phyloP scores from a whole-genome alignment of 2,888 invertebrate genomes.

The Leptopterna dolabrata region DNA sequence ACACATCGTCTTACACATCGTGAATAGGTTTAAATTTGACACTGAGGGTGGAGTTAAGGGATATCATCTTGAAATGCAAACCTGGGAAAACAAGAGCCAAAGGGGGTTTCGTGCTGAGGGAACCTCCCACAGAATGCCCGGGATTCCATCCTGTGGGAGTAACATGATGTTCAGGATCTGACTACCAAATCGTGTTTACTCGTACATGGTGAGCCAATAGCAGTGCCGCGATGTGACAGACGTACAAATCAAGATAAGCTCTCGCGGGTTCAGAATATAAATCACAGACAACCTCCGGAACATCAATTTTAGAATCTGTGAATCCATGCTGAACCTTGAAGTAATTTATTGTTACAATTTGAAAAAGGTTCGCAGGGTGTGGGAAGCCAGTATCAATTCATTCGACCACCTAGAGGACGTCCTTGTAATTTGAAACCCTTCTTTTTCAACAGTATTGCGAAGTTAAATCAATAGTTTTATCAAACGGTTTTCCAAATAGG shows the following conservation, averaged over 20 bases:
- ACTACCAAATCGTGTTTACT: conserved; percentile 1
- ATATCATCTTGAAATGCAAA: conserved; percentile 5
- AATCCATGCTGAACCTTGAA: background rate
- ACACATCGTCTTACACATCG: background rate
- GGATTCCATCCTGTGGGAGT: background rate
- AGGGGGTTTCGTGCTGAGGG: background rate
- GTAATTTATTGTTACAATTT: too few species aligned
- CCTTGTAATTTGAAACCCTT: too few species aligned
- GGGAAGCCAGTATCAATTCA: too few species aligned
- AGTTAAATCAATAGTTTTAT: too few species aligned
- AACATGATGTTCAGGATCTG: conserved; percentile 3
- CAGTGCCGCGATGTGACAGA: background rate
- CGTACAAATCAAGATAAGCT: background rate
- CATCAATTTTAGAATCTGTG: too few species aligned
- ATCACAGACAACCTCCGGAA: too few species aligned
- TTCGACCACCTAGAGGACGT: too few species aligned
- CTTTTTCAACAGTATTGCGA: too few species aligned
- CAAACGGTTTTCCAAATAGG: too few species aligned
- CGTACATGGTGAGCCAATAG: background rate
- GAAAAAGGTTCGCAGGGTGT: too few species aligned
- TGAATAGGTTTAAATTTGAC: conserved; percentile 9
- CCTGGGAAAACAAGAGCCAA: background rate
- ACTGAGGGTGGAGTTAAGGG: background rate
- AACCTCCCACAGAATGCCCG: background rate
- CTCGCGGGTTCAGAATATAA: too few species aligned